Evolutionary conservation across 2,888 invertebrate genomes (phyloP), one percentile per base, ranked within the genome.

Genomic region (Drosophila neonasuta): DNA sequence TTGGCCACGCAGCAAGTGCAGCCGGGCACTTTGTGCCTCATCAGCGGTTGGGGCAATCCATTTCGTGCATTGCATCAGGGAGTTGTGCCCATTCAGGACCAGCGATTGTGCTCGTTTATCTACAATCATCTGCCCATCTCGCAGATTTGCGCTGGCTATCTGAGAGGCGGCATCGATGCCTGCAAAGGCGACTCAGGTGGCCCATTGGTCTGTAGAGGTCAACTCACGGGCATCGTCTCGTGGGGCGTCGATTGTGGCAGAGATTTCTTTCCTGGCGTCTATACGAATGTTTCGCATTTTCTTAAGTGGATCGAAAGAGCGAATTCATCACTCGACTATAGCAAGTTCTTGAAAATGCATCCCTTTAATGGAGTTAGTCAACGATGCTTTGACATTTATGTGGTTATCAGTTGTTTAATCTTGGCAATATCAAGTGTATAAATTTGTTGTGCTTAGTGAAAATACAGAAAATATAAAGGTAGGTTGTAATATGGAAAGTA

Each of bases 101-200:
- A 49, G n/a, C 11, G 20, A 3, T 20, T 74, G 0, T 80, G 80
- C 59, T n/a, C 34, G 1, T 36, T 62, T 7, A 68, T 83, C 34
- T 80, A 80, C 20, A 10, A 20, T 4, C 13, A 45, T n/a, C 2
- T 77, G 13, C 80, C 84, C 0, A 5, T 2, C 0, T 55, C 84
- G 0, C 80, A 80, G 51, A 15, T 80, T 5, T 80, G 80, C 15
- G 80, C 80, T 17, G 80, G 80, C n/a, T 80, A 69, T 45, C 7
- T 80, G 29, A 52, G 41, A 9, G 84, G 80, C 8, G 80, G 80
- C n/a, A 68, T 77, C 13, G 80, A 80, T 60, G 75, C 74, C 20
- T 74, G 74, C 20, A 48, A 15, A 6, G 74, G 74, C 0, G 74
- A 74, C 30, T 74, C 74, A 0, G 74, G 74, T 8, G 74, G 75